A percentile compares a stretch with the other conserved stretches of the same genome.
Evolutionary conservation across 1,140 invertebrate species (phyloP).

Genomic region (Temnothorax longispinosus): DNA sequence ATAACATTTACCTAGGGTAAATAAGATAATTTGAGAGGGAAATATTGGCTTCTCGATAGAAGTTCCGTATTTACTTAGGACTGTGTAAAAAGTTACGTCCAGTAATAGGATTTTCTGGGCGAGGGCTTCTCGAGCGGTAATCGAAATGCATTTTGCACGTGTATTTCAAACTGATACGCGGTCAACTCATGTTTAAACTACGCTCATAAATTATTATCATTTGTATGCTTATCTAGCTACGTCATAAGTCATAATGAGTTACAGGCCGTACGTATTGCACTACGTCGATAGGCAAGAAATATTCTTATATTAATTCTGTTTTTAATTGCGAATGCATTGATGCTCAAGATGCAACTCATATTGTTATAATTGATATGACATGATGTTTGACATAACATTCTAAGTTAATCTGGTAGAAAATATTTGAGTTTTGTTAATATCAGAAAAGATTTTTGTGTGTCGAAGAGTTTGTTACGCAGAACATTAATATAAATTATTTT

Average conservation of each 20-base stretch:
- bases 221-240: neutral
- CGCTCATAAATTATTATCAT: slow-evolving; percentile 49
- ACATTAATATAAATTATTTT: neutral
- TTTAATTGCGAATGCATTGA: slow-evolving; percentile 61
- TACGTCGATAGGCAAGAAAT: slow-evolving; percentile 19
- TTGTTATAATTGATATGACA: neutral
- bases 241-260: slow-evolving; percentile 55
- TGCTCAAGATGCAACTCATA: slow-evolving; percentile 18
- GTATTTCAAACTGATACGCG: neutral
- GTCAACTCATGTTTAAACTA: neutral
- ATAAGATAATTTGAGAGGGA: slow-evolving; percentile 28
- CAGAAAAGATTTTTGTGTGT: neutral
- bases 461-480: neutral
- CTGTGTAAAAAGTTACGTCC: slow-evolving; percentile 40
- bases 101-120: slow-evolving; percentile 25
- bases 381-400: neutral
- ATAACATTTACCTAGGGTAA: slow-evolving; percentile 40
- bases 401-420: neutral
- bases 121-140: slow-evolving; percentile 13
- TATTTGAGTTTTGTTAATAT: neutral
- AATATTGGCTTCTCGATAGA: slow-evolving; percentile 48
- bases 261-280: slow-evolving; percentile 37
- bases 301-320: slow-evolving; percentile 52
- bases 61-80: slow-evolving; percentile 48
- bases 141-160: slow-evolving; percentile 28